Conservation (phyloP, 2,113 vertebrate species). For the Phrynosoma platyrhinos region DNA sequence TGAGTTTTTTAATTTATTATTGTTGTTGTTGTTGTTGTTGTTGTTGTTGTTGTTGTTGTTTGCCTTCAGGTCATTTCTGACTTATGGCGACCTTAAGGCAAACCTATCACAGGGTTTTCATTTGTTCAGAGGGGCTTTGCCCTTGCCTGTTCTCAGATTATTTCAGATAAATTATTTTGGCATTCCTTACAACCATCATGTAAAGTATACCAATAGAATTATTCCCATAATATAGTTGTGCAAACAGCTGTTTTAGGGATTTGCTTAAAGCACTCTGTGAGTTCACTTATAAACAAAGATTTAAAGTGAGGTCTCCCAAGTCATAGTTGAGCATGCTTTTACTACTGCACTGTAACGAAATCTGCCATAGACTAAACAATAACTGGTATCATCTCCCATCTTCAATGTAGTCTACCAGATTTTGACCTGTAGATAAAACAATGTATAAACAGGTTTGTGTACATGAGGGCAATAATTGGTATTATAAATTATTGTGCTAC, state of each 20-base stretch:
- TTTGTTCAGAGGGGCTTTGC: no score
- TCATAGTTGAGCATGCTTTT: not conserved
- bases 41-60: no score
- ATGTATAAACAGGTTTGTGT: not conserved
- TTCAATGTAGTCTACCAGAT: not conserved
- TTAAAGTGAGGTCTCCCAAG: not conserved
- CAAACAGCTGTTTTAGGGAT: not conserved
- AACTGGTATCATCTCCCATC: no score
- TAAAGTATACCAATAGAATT: not conserved
- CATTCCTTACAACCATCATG: not conserved
- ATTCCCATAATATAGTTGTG: not conserved
- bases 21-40: no score
- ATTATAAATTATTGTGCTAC: not conserved
- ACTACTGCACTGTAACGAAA: not conserved
- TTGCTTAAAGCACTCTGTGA: not conserved
- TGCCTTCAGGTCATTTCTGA: no score
- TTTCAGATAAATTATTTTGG: not conserved
- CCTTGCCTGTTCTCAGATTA: not conserved
- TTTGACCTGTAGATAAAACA: not conserved
- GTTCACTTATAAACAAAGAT: not conserved
- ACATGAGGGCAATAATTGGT: not conserved
- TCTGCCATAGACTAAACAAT: not conserved
- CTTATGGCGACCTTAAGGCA: no score
- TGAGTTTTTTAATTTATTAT: no score
- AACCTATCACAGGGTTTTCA: no score